These are phyloP conservation scores for Brachionichthys hirsutus DNA, from an alignment of 2,113 vertebrate genomes.

Conservation along the genomic window DNA sequence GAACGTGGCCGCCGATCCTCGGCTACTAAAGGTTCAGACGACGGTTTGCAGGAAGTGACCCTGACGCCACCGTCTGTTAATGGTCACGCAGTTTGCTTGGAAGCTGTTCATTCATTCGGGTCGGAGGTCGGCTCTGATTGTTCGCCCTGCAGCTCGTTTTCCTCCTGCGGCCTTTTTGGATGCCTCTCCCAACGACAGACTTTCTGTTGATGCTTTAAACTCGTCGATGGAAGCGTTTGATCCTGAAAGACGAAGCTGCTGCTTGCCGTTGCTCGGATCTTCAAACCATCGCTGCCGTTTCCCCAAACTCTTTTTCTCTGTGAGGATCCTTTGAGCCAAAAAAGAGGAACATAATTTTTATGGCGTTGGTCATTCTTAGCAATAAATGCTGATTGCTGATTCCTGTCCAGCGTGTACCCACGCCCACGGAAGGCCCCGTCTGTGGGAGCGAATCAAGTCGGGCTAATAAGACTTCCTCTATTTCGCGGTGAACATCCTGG, in stretches of 20 bases:
- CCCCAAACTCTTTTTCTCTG: no score
- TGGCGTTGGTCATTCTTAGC: constrained; percentile 7
- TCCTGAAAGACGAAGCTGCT: no score
- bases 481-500: no score
- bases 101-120: neutral
- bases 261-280: no score
- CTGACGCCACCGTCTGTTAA: neutral
- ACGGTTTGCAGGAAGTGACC: neutral
- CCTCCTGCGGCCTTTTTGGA: constrained; percentile 11
- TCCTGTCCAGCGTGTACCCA: constrained; percentile 6
- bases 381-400: neutral
- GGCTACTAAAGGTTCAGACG: neutral
- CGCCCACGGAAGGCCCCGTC: constrained; percentile 1
- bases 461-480: no score
- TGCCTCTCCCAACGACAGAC: constrained; percentile 2
- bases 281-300: no score
- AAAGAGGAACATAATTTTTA: neutral
- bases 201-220: neutral
- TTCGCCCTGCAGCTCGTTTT: constrained; percentile 20
- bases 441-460: neutral
- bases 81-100: neutral
- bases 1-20: neutral
- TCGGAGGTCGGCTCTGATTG: constrained; percentile 9
- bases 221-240: no score
- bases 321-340: no score